Evolutionary conservation across 1,140 invertebrate genomes (phyloP), one percentile per base, ranked within the genome.

Genomic region (Micrasema longulum): DNA sequence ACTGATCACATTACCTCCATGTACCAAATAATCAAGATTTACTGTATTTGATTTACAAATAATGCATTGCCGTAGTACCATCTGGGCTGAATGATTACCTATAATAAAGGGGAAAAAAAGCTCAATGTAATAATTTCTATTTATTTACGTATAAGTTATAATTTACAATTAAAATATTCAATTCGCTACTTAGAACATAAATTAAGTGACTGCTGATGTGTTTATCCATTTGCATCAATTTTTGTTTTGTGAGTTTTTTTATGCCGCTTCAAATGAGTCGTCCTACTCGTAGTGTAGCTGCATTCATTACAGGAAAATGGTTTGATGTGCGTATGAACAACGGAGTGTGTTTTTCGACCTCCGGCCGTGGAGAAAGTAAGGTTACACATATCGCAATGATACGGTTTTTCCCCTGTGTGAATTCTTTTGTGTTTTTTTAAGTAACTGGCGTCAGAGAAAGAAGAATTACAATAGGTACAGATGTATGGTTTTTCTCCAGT

Each of bases 361-460:
- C 85, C 84, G 16, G 83, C 84, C 53, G 85, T 80, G 50, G 79
- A 69, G 73, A 83, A 82, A 75, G 78, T 57, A 48, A 77, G 69
- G 35, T 81, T 75, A 76, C 90, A 91, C 11, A 88, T 77, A 16
- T 85, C 83, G 77, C 90, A 91, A 5, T 80, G 77, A 77, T 86
- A 88, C 4, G 89, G 88, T 71, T 88, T 85, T 52, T 90, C 88
- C 2, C 85, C 85, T 0, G 87, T 88, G 76, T 91, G 90, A 48
- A 81, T 48, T 12, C 72, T 20, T 10, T 36, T 55, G 10, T 55
- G 52, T 6, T 31, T 55, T 16, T 55, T 55, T 0, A 55, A 35
- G n/a, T 55, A 55, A 9, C 26, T n/a, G 23, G 52, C 22, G 14
- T 31, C 23, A 3, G 52, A 16, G 4, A 26, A 55, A 0, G 52